phyloP scores from a whole-genome alignment of 30 jellyfish, hydroid and myxozoan species.

The Chironex yamaguchii region DNA sequence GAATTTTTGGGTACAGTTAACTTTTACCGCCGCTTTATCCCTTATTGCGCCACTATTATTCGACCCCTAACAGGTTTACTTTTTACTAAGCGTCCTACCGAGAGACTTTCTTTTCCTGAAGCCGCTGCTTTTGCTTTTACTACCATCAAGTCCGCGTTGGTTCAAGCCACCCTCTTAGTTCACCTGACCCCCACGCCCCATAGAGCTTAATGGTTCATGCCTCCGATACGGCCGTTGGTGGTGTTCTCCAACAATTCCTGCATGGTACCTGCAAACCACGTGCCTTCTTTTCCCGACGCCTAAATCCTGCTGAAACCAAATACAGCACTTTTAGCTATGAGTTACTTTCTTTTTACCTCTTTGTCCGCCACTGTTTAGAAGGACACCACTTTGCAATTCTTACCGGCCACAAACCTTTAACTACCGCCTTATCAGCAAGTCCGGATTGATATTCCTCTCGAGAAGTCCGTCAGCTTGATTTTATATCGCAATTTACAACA shows the following conservation, averaged over 20 bases:
- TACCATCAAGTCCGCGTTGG: no score
- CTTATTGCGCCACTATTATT: slow-evolving; percentile 3
- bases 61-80: slow-evolving; percentile 3
- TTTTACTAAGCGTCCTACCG: neutral
- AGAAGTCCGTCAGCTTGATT: neutral
- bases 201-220: slow-evolving; percentile 23
- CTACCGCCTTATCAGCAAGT: neutral
- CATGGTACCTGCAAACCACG: neutral
- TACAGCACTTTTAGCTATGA: slow-evolving; percentile 11
- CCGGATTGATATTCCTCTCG: neutral
- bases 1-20: neutral
- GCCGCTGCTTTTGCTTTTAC: no score
- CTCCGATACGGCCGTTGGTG: slow-evolving; percentile 17
- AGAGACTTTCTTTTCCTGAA: neutral
- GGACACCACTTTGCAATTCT: neutral
- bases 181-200: slow-evolving; percentile 34
- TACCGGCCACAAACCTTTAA: slow-evolving; percentile 1
- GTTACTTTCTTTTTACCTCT: no score
- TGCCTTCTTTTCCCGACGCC: slow-evolving; percentile 2
- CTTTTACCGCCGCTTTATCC: slow-evolving; percentile 42
- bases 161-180: neutral
- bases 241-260: no score
- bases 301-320: neutral
- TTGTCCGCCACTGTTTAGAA: neutral
- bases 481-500: neutral